Percentiles rank a stretch among this genome's conserved stretches.
Evolutionary conservation across 2,797 vertebrate genomes (phyloP).

Genomic region (Poecilia velifera): DNA sequence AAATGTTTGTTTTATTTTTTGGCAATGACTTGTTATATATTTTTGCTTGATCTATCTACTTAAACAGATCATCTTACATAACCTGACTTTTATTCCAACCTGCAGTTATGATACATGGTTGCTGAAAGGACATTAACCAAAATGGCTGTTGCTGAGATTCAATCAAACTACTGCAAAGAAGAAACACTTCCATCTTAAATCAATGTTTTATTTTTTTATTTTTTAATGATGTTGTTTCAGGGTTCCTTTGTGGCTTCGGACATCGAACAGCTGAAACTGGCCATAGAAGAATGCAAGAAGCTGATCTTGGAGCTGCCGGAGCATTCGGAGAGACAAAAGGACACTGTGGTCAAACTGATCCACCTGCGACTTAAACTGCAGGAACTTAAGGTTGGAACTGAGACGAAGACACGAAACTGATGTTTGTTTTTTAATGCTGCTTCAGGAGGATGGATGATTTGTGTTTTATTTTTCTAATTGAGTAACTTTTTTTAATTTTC

Average conservation of each 20-base stretch:
- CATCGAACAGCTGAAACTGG: slow-evolving; percentile 88
- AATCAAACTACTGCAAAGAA: background rate
- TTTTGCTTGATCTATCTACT: background rate
- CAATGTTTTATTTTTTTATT: background rate
- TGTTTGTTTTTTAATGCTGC: slow-evolving; percentile 2
- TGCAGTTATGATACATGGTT: background rate
- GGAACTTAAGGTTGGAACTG: slow-evolving; percentile 89
- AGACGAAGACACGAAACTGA: background rate
- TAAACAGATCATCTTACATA: background rate
- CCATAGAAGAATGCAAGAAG: slow-evolving; percentile 95
- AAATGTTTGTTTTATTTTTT: background rate
- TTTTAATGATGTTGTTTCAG: slow-evolving; percentile 63
- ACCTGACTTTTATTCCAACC: background rate
- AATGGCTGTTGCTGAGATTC: background rate
- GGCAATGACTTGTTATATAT: background rate
- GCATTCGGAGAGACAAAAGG: slow-evolving; percentile 94
- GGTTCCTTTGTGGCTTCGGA: slow-evolving; percentile 91
- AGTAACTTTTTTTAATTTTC: background rate
- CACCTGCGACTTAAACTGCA: slow-evolving; percentile 96
- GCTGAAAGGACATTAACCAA: background rate
- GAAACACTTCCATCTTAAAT: background rate
- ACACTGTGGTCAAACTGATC: slow-evolving; percentile 93
- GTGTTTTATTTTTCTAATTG: background rate
- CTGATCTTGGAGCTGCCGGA: slow-evolving; percentile 92
- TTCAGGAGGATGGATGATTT: background rate